These are phyloP conservation scores for Drosophila murphyi DNA, from an alignment of 1,140 invertebrate species.

Conservation along the genomic window DNA sequence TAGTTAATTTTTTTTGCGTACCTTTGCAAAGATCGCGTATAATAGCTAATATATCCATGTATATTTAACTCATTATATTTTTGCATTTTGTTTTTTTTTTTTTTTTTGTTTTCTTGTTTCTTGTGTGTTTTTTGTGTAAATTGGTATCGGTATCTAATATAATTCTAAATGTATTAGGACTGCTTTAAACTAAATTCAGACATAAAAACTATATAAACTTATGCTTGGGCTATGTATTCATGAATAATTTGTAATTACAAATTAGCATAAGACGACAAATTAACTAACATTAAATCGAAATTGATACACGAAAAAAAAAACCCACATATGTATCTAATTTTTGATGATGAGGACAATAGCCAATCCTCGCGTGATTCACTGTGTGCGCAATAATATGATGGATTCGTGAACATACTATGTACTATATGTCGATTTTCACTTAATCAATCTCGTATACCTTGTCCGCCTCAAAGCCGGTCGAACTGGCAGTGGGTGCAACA, in stretches of 20 bases:
- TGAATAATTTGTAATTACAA: slow-evolving; percentile 29
- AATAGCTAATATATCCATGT: slow-evolving; percentile 64
- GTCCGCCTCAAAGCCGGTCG: slow-evolving; percentile 73
- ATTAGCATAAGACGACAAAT: slow-evolving; percentile 20
- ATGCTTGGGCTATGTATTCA: slow-evolving; percentile 47
- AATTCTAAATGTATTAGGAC: slow-evolving; percentile 67
- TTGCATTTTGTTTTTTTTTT: slow-evolving; percentile 2
- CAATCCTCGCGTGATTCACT: slow-evolving; percentile 14
- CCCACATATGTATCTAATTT: slow-evolving; percentile 18
- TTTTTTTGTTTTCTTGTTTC: not conserved
- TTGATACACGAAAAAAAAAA: slow-evolving; percentile 10
- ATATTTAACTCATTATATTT: slow-evolving; percentile 47
- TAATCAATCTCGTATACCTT: slow-evolving; percentile 83
- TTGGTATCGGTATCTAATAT: slow-evolving; percentile 55
- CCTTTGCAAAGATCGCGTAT: slow-evolving; percentile 49
- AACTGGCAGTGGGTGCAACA: slow-evolving; percentile 19
- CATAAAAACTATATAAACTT: slow-evolving; percentile 49
- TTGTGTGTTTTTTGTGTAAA: slow-evolving; percentile 17
- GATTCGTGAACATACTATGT: not conserved
- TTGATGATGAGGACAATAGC: slow-evolving; percentile 12
- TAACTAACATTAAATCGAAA: slow-evolving; percentile 40
- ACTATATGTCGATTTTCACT: not conserved
- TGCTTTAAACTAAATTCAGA: slow-evolving; percentile 62
- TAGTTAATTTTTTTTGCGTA: slow-evolving; percentile 32
- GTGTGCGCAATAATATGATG: slow-evolving; percentile 7